These are phyloP conservation scores for Eptesicus fuscus DNA, from an alignment of 2,113 vertebrate species.

Conservation along the genomic window DNA sequence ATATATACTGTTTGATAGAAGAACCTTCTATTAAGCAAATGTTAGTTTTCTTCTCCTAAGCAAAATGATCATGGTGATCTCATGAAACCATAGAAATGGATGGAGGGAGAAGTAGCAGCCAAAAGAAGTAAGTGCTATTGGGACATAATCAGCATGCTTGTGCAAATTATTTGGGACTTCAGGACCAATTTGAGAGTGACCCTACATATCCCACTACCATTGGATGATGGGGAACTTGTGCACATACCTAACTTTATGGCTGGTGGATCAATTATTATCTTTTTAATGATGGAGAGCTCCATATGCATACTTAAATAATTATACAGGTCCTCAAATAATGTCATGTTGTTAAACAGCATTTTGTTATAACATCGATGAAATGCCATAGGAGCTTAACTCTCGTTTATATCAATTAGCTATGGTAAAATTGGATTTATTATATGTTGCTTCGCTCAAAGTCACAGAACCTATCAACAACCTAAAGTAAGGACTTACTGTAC, in stretches of 20 bases:
- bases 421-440: neutral
- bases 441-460: neutral
- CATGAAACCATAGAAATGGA: neutral
- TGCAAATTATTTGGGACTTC: neutral
- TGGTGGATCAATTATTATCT: neutral
- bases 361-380: neutral
- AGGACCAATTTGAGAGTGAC: neutral
- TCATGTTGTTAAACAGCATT: neutral
- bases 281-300: neutral
- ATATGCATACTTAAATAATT: neutral
- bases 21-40: neutral
- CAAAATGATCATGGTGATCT: neutral
- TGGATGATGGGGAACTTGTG: neutral
- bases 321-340: neutral
- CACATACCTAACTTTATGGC: neutral
- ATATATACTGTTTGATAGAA: neutral
- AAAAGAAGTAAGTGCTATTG: neutral
- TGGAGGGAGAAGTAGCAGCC: neutral
- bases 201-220: neutral
- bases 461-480: neutral
- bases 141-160: neutral
- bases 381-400: neutral
- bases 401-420: neutral
- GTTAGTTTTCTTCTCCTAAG: neutral
- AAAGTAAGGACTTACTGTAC: neutral